Evolutionary conservation across 2,797 vertebrate species (phyloP).

Genomic region (Pagetopsis macropterus): DNA sequence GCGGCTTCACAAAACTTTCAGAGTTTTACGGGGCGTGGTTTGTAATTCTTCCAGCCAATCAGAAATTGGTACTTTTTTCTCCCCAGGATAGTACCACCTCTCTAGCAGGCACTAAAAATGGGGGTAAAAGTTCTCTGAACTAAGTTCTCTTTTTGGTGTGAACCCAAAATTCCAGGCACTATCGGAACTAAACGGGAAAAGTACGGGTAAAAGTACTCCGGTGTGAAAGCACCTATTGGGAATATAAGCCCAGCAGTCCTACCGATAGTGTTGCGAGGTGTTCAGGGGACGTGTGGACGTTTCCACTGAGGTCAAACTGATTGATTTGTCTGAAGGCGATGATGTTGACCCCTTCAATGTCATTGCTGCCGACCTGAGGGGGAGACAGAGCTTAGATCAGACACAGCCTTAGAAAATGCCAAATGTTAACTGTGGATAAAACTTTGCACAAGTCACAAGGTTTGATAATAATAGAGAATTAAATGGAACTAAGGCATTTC

Average conservation of each 20-base stretch:
- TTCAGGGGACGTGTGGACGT: constrained; percentile 92
- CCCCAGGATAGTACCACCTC: no score
- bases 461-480: constrained; percentile 70
- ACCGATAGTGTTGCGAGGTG: constrained; percentile 94
- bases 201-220: no score
- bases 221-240: no score
- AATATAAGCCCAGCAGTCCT: not conserved
- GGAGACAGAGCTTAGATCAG: constrained; percentile 11
- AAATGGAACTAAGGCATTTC: constrained; percentile 71
- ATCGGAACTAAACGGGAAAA: no score
- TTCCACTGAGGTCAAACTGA: constrained; percentile 97
- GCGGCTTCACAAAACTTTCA: no score
- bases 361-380: constrained; percentile 89
- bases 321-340: constrained; percentile 98
- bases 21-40: no score
- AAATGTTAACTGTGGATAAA: constrained; percentile 35
- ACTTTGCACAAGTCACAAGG: constrained; percentile 59
- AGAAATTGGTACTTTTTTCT: no score
- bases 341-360: constrained; percentile 94
- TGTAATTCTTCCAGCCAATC: no score
- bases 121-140: no score
- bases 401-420: constrained; percentile 3
- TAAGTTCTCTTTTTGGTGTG: no score
- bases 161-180: no score
- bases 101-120: no score